Conservation (phyloP, 1,140 invertebrate species). For the Zaprionus inermis region DNA sequence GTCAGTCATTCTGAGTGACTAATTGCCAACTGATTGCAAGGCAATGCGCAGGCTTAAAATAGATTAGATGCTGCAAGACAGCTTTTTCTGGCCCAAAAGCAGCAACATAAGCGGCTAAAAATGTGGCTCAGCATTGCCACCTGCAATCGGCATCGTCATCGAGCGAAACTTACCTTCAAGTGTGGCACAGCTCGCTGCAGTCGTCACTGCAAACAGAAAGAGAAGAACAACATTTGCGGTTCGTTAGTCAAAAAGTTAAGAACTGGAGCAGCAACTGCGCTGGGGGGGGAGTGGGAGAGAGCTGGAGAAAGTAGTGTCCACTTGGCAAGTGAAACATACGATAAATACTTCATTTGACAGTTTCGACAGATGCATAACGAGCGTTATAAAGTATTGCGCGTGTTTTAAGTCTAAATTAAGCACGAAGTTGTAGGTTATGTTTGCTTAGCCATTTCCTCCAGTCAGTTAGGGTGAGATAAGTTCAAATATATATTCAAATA, state of each 20-base stretch:
- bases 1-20: conserved; percentile 66
- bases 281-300: not conserved
- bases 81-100: not conserved
- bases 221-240: not conserved
- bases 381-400: not conserved
- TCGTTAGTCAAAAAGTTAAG: conserved; percentile 10
- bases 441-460: not conserved
- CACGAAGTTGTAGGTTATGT: not conserved
- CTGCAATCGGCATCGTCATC: not conserved
- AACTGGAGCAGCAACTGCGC: not conserved
- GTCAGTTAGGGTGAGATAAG: too few species aligned
- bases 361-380: not conserved
- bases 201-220: conserved; percentile 29
- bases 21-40: conserved; percentile 70
- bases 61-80: conserved; percentile 44
- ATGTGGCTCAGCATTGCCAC: not conserved
- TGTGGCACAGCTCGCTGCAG: conserved; percentile 25
- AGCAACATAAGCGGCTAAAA: too few species aligned
- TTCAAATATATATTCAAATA: too few species aligned
- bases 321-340: not conserved
- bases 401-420: not conserved
- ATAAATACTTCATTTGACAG: not conserved
- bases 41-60: conserved; percentile 62
- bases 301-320: not conserved
- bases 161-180: conserved; percentile 30